Percentiles rank a stretch among this genome's conserved stretches.
These are phyloP conservation scores for Anhinga anhinga DNA, from an alignment of 2,113 vertebrate species.

Conservation along the genomic window DNA sequence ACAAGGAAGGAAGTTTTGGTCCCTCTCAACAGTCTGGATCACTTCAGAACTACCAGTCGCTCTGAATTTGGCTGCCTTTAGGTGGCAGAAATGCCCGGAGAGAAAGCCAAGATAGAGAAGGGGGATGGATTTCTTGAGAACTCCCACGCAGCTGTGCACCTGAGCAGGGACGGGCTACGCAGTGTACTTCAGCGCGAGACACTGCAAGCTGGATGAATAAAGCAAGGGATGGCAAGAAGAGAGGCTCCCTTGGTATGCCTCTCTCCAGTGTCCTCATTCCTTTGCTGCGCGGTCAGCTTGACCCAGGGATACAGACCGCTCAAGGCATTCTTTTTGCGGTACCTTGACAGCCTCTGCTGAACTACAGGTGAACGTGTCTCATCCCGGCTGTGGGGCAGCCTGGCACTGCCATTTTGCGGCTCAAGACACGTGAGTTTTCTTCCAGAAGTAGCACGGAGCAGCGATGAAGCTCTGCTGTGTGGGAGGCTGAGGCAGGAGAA, in stretches of 20 bases:
- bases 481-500: neutral
- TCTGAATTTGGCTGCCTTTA: neutral
- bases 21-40: neutral
- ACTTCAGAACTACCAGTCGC: neutral
- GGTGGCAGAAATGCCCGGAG: neutral
- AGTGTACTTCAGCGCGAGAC: rapidly evolving
- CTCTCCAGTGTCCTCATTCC: neutral
- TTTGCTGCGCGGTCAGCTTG: neutral
- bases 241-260: neutral
- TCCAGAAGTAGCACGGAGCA: neutral
- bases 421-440: neutral
- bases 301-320: neutral
- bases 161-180: neutral
- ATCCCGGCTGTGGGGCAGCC: neutral
- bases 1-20: neutral
- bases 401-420: neutral
- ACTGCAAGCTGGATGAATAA: neutral
- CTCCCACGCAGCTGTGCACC: neutral
- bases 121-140: neutral
- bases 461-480: neutral
- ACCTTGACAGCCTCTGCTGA: neutral
- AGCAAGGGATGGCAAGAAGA: neutral
- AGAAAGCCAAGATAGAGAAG: neutral
- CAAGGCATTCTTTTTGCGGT: rapidly evolving
- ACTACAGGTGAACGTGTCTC: neutral